A percentile compares a stretch with the other conserved stretches of the same genome.
phyloP scores from a whole-genome alignment of 2,797 vertebrate species.

The Stomatorhinus walkeri region DNA sequence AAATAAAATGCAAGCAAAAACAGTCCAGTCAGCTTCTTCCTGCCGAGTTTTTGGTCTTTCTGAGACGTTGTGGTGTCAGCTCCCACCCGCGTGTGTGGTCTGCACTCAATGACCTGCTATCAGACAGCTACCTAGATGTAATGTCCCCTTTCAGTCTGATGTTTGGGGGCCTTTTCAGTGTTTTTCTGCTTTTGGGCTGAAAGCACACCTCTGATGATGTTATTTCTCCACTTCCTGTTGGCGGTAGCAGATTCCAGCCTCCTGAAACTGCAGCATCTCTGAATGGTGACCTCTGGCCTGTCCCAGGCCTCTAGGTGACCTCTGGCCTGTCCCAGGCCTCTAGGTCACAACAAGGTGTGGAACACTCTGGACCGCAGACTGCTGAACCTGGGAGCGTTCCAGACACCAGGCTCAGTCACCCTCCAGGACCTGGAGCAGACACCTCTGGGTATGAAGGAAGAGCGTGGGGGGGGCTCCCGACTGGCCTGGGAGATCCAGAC shows the following conservation, averaged over 20 bases:
- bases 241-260: neutral
- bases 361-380: conserved; percentile 57
- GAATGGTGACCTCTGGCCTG: neutral
- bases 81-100: neutral
- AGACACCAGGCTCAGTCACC: conserved; percentile 44
- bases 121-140: neutral
- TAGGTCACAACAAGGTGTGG: conserved; percentile 59
- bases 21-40: neutral
- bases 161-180: neutral
- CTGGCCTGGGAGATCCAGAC: conserved; percentile 51
- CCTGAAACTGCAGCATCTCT: neutral
- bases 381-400: conserved; percentile 40
- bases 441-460: conserved; percentile 37
- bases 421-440: conserved; percentile 46
- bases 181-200: neutral
- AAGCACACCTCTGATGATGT: neutral
- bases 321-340: neutral
- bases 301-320: no score
- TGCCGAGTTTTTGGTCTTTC: neutral
- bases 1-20: neutral
- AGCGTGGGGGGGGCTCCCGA: conserved; percentile 29
- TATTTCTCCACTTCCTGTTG: neutral
- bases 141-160: neutral
- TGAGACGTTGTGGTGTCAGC: neutral
- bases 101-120: neutral